Evolutionary conservation across 2,797 vertebrate genomes (phyloP).

Genomic region (Podarcis siculus): DNA sequence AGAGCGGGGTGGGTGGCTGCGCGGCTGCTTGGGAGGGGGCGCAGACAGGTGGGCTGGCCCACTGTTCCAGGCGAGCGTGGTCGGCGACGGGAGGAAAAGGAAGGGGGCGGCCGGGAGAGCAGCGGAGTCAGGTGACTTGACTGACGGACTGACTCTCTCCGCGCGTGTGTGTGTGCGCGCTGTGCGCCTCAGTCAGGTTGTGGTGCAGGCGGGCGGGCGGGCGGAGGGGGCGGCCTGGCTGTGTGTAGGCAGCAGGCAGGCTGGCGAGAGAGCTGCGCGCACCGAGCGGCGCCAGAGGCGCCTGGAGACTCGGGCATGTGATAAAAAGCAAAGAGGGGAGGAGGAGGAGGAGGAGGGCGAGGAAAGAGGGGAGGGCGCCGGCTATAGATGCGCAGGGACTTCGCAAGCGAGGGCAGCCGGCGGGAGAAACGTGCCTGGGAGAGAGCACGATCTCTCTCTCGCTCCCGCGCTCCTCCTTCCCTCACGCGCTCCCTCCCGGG

Average conservation of each 20-base stretch:
- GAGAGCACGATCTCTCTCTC: background rate
- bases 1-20: background rate
- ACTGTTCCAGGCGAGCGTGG: slow-evolving; percentile 19
- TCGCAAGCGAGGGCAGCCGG: background rate
- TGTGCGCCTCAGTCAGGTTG: background rate
- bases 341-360: background rate
- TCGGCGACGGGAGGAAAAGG: background rate
- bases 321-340: slow-evolving; percentile 41
- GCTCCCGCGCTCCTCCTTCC: background rate
- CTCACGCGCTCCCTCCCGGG: background rate
- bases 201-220: slow-evolving; percentile 20
- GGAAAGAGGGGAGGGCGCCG: background rate
- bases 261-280: slow-evolving; percentile 1
- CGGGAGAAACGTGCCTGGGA: slow-evolving; percentile 18
- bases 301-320: slow-evolving; percentile 32
- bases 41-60: slow-evolving; percentile 61
- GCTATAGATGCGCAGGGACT: background rate
- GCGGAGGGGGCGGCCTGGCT: background rate
- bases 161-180: background rate
- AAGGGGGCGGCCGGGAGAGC: background rate
- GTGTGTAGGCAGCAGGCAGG: slow-evolving; percentile 42
- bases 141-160: background rate
- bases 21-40: background rate
- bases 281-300: background rate
- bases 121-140: slow-evolving; percentile 5